A percentile compares a stretch with the other conserved stretches of the same genome.
Conservation (phyloP, 2,113 vertebrate species). For the Ochotona princeps region DNA sequence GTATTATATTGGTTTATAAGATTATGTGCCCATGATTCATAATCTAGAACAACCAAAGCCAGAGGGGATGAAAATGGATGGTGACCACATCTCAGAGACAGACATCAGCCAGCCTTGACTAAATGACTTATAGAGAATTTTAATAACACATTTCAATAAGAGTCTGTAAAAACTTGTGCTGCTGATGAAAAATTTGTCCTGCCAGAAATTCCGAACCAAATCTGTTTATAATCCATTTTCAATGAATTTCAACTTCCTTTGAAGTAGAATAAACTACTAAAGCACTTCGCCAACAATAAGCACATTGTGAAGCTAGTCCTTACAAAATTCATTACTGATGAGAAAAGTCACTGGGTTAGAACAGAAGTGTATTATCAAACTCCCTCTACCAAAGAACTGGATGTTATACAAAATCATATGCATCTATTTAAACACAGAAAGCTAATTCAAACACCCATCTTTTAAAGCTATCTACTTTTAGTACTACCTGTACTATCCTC, state of each 20-base stretch:
- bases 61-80: conserved; percentile 5
- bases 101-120: conserved; percentile 53
- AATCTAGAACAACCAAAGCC: conserved; percentile 26
- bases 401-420: conserved; percentile 12
- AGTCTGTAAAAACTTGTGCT: conserved; percentile 46
- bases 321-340: conserved; percentile 17
- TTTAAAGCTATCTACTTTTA: conserved; percentile 21
- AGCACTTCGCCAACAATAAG: conserved; percentile 52
- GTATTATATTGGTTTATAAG: not conserved
- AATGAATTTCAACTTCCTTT: conserved; percentile 60
- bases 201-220: conserved; percentile 65
- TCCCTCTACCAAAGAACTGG: conserved; percentile 6
- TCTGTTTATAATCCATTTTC: conserved; percentile 72
- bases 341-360: conserved; percentile 46
- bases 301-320: conserved; percentile 1
- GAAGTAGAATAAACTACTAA: conserved; percentile 61
- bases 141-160: conserved; percentile 63
- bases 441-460: conserved; percentile 14
- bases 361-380: conserved; percentile 43
- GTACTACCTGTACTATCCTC: conserved; percentile 7
- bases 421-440: conserved; percentile 14
- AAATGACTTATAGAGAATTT: conserved; percentile 64
- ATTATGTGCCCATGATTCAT: not conserved
- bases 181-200: conserved; percentile 61
- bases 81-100: conserved; percentile 56